These are phyloP conservation scores for Tenebrosternarchus preto DNA, from an alignment of 2,113 vertebrate species.

Conservation along the genomic window DNA sequence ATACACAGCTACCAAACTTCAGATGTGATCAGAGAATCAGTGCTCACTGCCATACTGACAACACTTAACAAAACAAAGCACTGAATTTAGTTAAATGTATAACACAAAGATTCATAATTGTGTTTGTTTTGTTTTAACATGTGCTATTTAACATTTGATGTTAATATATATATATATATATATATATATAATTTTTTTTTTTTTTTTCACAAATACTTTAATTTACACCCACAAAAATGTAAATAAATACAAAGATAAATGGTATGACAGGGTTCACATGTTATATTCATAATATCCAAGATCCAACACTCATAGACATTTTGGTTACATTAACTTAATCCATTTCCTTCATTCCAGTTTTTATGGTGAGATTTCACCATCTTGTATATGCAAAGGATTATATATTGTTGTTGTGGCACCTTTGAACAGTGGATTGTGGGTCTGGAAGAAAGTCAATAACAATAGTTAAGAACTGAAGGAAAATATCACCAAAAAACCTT, in stretches of 20 bases:
- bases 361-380: neutral
- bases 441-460: conserved; percentile 55
- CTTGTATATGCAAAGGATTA: conserved; percentile 68
- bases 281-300: neutral
- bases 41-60: too few relatives aligned
- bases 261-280: too few relatives aligned
- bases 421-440: conserved; percentile 73
- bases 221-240: neutral
- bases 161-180: too few relatives aligned
- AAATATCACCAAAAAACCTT: neutral
- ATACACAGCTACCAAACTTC: too few relatives aligned
- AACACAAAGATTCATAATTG: too few relatives aligned
- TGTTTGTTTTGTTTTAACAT: too few relatives aligned
- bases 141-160: too few relatives aligned
- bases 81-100: too few relatives aligned
- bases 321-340: neutral
- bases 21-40: too few relatives aligned
- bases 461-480: neutral
- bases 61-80: too few relatives aligned
- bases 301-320: neutral
- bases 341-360: neutral
- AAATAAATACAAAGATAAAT: neutral
- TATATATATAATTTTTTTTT: too few relatives aligned
- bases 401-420: conserved; percentile 72
- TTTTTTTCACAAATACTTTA: neutral